Evolutionary conservation across 2,797 vertebrate genomes (phyloP).

Genomic region (Periparus ater): DNA sequence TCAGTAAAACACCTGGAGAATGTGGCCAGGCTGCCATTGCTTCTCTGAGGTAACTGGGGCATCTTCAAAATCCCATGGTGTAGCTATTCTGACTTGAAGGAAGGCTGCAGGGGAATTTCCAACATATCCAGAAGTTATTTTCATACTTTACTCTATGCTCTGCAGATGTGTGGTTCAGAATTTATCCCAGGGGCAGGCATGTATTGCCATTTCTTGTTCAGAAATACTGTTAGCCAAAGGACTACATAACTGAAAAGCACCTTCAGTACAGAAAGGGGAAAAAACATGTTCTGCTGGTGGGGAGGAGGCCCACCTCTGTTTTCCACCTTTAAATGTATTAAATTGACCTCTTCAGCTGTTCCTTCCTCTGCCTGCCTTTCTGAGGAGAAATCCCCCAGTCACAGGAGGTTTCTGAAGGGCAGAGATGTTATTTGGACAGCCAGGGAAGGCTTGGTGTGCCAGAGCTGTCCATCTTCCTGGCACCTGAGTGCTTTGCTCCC

Average conservation of each 20-base stretch:
- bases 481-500: neutral
- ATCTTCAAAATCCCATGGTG: neutral
- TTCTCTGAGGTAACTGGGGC: neutral
- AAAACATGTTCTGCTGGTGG: neutral
- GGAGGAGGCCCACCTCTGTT: neutral
- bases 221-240: neutral
- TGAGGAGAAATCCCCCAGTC: neutral
- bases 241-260: neutral
- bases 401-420: neutral
- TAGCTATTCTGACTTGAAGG: neutral
- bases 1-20: neutral
- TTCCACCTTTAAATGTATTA: neutral
- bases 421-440: neutral
- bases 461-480: neutral
- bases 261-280: neutral
- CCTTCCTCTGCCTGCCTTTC: neutral
- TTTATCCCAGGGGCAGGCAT: neutral
- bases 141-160: neutral
- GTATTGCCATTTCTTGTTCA: neutral
- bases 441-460: neutral
- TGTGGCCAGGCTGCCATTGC: rapidly evolving
- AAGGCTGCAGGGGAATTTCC: neutral
- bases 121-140: neutral
- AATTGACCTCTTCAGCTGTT: neutral
- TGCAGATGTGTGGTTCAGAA: neutral